Conservation (phyloP, 2,888 invertebrate species). For the Drosophila yooni region DNA sequence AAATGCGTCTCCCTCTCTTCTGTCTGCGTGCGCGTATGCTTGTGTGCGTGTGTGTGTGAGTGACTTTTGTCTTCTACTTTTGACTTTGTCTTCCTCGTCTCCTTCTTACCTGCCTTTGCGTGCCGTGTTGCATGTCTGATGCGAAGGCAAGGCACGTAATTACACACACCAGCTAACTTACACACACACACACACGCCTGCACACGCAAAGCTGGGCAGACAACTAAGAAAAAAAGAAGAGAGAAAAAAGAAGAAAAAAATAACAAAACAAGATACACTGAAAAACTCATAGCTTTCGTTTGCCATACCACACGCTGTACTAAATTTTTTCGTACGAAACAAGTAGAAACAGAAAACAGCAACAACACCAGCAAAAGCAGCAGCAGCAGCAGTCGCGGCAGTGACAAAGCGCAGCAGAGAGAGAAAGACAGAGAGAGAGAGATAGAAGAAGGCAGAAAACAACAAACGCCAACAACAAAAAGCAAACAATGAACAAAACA, state of each 20-base stretch:
- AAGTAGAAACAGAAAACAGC: conserved; percentile 70
- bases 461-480: conserved; percentile 75
- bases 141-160: conserved; percentile 67
- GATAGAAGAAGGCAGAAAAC: conserved; percentile 59
- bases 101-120: conserved; percentile 54
- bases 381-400: conserved; percentile 13
- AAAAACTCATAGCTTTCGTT: conserved; percentile 84
- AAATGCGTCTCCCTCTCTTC: conserved; percentile 10
- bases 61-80: conserved; percentile 49
- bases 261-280: conserved; percentile 76
- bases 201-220: conserved; percentile 36
- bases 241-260: conserved; percentile 21
- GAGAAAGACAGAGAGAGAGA: conserved; percentile 11
- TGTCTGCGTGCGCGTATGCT: conserved; percentile 7
- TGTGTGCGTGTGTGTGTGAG: conserved; percentile 14
- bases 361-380: conserved; percentile 26
- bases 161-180: conserved; percentile 56
- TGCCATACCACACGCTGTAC: conserved; percentile 83
- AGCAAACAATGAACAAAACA: conserved; percentile 78
- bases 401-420: conserved; percentile 28
- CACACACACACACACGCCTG: conserved; percentile 25
- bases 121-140: conserved; percentile 61
- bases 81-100: conserved; percentile 60
- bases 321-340: conserved; percentile 80
- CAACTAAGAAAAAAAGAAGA: conserved; percentile 30